A percentile compares a stretch with the other conserved stretches of the same genome.
Evolutionary conservation across 2,113 vertebrate genomes (phyloP).

Genomic region (Herpetotheres cachinnans): DNA sequence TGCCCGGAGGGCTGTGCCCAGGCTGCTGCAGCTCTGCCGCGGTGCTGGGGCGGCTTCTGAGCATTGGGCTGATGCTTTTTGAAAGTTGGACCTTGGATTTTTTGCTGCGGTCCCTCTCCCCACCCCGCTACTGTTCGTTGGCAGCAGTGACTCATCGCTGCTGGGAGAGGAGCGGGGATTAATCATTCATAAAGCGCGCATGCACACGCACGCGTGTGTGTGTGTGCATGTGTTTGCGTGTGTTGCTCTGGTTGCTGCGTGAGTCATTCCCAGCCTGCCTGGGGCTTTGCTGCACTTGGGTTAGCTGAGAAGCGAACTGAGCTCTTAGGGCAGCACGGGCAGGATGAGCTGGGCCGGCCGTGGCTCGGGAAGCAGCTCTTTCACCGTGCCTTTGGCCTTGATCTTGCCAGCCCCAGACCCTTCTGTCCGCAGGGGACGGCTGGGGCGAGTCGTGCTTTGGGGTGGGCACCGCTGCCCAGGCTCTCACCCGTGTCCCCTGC

Average conservation of each 20-base stretch:
- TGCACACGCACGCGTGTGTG: not conserved
- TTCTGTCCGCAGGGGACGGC: not conserved
- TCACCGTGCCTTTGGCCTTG: not conserved
- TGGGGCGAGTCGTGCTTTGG: not conserved
- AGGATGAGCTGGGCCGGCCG: not conserved
- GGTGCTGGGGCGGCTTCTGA: fast-evolving
- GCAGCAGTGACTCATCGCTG: not conserved
- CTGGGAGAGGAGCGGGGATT: not conserved
- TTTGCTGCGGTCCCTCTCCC: not conserved
- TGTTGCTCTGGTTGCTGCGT: slow-evolving; percentile 37
- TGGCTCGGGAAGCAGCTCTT: fast-evolving
- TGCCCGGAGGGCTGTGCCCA: not conserved
- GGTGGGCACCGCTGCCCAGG: not conserved
- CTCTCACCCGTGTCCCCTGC: not conserved
- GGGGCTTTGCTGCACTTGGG: not conserved
- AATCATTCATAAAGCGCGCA: not conserved
- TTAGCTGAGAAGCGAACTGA: not conserved
- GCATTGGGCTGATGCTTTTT: not conserved
- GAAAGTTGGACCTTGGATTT: not conserved
- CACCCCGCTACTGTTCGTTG: not conserved
- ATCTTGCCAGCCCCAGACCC: not conserved
- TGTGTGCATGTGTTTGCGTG: not conserved
- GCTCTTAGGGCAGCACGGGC: not conserved
- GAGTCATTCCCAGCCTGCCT: slow-evolving; percentile 40
- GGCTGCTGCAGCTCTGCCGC: not conserved